phyloP scores from a whole-genome alignment of 2,113 vertebrate species.

The Sander vitreus region DNA sequence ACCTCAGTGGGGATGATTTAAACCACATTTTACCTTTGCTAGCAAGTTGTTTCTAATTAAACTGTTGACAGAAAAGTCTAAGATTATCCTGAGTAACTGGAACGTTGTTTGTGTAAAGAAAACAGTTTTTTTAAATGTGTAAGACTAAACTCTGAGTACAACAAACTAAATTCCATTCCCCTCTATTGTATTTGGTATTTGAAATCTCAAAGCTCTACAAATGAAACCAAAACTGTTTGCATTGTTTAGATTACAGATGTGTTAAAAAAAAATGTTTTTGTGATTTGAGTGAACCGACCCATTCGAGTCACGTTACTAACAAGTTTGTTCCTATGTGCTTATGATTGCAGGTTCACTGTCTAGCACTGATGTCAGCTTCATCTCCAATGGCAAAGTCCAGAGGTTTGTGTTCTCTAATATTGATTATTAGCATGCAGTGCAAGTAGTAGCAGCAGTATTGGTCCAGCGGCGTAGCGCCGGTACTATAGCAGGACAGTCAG shows the following conservation, averaged over 20 bases:
- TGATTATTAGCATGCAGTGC: not conserved
- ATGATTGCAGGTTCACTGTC: slow-evolving; percentile 84
- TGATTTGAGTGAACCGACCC: not conserved
- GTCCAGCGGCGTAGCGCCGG: too few relatives aligned
- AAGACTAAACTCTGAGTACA: not conserved
- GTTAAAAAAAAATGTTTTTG: too few relatives aligned
- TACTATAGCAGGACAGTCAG: too few relatives aligned
- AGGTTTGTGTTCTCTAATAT: slow-evolving; percentile 49
- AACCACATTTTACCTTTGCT: not conserved
- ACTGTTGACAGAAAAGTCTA: not conserved
- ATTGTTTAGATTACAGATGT: too few relatives aligned
- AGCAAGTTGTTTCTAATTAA: not conserved
- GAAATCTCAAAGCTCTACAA: too few relatives aligned
- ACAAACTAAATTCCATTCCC: not conserved
- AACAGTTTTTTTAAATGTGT: not conserved
- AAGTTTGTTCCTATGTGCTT: not conserved
- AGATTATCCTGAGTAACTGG: too few relatives aligned
- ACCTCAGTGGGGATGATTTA: not conserved
- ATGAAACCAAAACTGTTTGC: too few relatives aligned
- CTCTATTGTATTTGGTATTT: too few relatives aligned
- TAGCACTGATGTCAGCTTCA: slow-evolving; percentile 83
- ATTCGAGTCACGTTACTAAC: not conserved
- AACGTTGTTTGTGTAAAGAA: not conserved
- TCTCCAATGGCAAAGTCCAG: slow-evolving; percentile 73
- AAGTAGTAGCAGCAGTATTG: too few relatives aligned